phyloP scores from a whole-genome alignment of 2,113 vertebrate species.

The Podiceps cristatus region DNA sequence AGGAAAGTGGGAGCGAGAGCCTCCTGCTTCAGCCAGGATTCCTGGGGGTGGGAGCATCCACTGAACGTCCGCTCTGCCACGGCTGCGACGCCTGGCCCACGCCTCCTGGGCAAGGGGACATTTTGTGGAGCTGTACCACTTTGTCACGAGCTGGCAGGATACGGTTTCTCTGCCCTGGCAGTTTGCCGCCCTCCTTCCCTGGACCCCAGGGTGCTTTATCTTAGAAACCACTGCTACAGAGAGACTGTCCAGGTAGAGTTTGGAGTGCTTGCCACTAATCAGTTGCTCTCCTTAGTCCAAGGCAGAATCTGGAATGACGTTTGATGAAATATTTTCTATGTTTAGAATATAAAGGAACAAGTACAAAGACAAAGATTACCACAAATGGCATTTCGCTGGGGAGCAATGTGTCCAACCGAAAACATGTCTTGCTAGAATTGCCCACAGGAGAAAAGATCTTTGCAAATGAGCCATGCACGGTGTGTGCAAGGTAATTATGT shows the following conservation, averaged over 20 bases:
- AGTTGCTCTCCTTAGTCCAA: neutral
- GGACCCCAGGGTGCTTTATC: neutral
- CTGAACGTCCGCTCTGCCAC: neutral
- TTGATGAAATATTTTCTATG: neutral
- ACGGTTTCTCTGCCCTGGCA: neutral
- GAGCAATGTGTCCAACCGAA: constrained; percentile 33
- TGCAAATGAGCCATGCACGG: constrained; percentile 30
- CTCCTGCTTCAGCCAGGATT: neutral
- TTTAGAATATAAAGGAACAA: neutral
- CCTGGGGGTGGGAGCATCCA: neutral
- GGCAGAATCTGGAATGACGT: neutral
- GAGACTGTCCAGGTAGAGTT: neutral
- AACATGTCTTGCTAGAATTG: neutral
- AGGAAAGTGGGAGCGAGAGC: neutral
- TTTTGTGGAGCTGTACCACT: neutral
- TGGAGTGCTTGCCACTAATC: neutral
- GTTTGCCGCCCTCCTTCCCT: neutral
- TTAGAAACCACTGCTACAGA: neutral
- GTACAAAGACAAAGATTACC: neutral
- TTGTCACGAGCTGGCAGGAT: neutral
- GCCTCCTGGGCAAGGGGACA: neutral
- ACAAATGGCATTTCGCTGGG: constrained; percentile 17
- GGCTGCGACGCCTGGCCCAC: neutral
- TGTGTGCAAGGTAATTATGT: constrained; percentile 43
- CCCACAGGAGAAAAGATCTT: constrained; percentile 26